Evolutionary conservation across 2,797 vertebrate genomes (phyloP), one percentile per base, ranked within the genome.

Genomic region (Setipinna tenuifilis): DNA sequence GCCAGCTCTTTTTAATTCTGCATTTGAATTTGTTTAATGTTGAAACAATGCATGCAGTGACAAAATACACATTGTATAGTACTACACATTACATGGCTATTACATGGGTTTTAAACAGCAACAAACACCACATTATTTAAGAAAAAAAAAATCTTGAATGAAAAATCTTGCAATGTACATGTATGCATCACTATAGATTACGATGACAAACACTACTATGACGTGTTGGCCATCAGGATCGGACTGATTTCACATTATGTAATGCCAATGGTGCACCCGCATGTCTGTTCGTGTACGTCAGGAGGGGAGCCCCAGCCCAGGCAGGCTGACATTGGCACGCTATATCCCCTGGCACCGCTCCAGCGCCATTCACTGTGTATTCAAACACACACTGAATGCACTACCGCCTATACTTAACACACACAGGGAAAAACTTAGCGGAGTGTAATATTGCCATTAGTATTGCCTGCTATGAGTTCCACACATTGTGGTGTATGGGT

Each of bases 61-160:
- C 7, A 41, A 41, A 41, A 41, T 41, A 41, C 5, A 41, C 2
- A 5, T 5, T 41, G 2, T 41, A 41, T 41, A 41, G 35, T 5
- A 41, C 35, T 41, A 41, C 5, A 41, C 35, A 41, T 54, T 54
- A 7, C 9, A 48, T 54, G 2, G 2, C 25, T 23, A 28, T 28
- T 61, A 61, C 59, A 61, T 2, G 59, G 59, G 21, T 61, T 19
- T n/a, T 65, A 28, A 25, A 65, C 10, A 65, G n/a, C 0, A 23
- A 28, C 62, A 12, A 62, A 62, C 21, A 25, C 0, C 7, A 10
- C 25, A 23, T 62, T 62, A 62, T 62, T 62, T 62, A 21, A 62
- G 21, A 25, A n/a, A 23, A 62, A 23, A 68, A n/a, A 88, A 84
- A 84, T 83, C 86, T 17, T 82, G 48, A 3, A 25, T 14, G 25